A percentile compares a stretch with the other conserved stretches of the same genome.
Conservation (phyloP, 53 echinoderm and acorn worm genomes). For the Arbacia lixula region DNA sequence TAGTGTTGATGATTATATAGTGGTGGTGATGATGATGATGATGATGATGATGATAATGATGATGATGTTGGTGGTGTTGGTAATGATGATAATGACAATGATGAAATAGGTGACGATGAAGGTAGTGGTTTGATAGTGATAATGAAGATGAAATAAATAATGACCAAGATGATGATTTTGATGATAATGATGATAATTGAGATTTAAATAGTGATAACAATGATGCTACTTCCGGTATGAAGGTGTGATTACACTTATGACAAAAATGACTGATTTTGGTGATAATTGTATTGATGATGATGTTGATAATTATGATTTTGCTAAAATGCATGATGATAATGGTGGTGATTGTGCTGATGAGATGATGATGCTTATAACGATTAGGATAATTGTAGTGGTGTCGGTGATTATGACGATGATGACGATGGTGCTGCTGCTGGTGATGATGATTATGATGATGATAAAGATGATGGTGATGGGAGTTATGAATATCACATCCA, state of each 20-base stretch:
- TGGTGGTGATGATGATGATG: background rate
- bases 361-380: background rate
- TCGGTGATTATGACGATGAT: background rate
- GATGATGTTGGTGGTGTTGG: conserved; percentile 2
- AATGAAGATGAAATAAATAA: background rate
- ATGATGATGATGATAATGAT: background rate
- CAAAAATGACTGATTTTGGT: background rate
- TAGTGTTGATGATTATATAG: background rate
- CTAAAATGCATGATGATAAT: background rate
- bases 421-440: background rate
- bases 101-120: background rate
- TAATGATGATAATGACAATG: background rate
- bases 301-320: background rate
- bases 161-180: background rate
- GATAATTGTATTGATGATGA: conserved; percentile 4
- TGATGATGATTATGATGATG: background rate
- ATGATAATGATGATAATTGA: background rate
- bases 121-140: background rate
- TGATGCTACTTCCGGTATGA: background rate
- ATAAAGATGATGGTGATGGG: background rate
- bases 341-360: background rate
- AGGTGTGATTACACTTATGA: background rate
- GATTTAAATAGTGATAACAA: background rate
- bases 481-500: background rate
- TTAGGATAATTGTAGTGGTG: background rate